Conservation (phyloP, 2,797 vertebrate genomes). For the Hylomyscus alleni region DNA sequence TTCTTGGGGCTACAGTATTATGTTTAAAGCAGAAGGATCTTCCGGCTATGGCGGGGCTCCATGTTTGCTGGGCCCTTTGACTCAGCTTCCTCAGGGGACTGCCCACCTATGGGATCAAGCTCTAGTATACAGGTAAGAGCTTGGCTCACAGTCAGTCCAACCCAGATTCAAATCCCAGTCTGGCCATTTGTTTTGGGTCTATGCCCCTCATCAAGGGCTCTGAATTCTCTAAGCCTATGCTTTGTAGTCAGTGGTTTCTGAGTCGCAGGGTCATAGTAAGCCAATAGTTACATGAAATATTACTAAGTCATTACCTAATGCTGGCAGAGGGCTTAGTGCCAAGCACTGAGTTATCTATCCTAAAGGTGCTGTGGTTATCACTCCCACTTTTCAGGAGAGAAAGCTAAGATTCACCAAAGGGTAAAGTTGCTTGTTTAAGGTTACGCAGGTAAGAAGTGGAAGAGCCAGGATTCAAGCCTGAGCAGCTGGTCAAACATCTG, state of each 20-base stretch:
- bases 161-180: not conserved
- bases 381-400: not conserved
- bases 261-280: not conserved
- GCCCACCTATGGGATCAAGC: not conserved
- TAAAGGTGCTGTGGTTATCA: not conserved
- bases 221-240: constrained; percentile 13
- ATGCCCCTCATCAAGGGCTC: not conserved
- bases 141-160: not conserved
- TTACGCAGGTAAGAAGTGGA: not conserved
- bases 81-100: constrained; percentile 34
- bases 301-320: constrained; percentile 12
- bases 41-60: not conserved
- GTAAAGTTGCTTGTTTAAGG: not conserved
- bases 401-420: constrained; percentile 12
- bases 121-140: not conserved
- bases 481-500: not conserved
- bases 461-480: constrained; percentile 12
- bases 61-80: not conserved
- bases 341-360: not conserved
- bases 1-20: not conserved
- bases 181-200: constrained; percentile 39
- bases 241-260: constrained; percentile 27
- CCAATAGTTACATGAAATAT: not conserved
- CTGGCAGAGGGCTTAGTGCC: not conserved
- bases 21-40: not conserved